Evolutionary conservation across 2,888 invertebrate species (phyloP), one percentile per base, ranked within the genome.

Genomic region (Pandemis corylana): DNA sequence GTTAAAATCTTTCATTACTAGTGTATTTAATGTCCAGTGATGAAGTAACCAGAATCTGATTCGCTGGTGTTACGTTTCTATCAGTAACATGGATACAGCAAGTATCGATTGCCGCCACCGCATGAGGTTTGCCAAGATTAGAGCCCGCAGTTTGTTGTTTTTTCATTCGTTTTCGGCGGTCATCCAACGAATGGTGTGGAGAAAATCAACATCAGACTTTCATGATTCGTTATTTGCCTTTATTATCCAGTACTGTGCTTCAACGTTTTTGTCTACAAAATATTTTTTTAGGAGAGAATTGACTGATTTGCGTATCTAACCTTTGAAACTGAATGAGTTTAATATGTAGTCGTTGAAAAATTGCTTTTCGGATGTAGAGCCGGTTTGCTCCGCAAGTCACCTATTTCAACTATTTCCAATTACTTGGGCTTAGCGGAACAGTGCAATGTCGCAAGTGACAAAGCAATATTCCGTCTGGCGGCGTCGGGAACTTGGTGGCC

Each of bases 361-460:
- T 51, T 28, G 28, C 12, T 69, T 15, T 69, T 42, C 15, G 13
- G 20, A 59, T 53, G 76, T 77, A 73, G 76, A 79, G 76, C 75
- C 77, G 68, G 77, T 78, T 85, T 82, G 89, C 89, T 88, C 87
- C 87, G 83, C 86, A 87, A 89, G 87, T 87, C 87, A 88, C 89
- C 91, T 91, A 93, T 93, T 94, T 93, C 93, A 93, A 93, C 91
- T 92, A 94, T 94, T 94, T 94, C 93, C 93, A 94, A 94, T 94
- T 94, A 94, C 93, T 93, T 90, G 90, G 90, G 91, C 92, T 94
- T 92, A 93, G 92, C 87, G 88, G 87, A 89, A 90, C 88, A 88
- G 87, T 86, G 87, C 90, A 88, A 92, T 89, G 92, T 92, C 91
- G 90, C 89, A 89, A 92, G 92, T 93, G 94, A 94, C 94, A 94